These are phyloP conservation scores for Bombus confusus DNA, from an alignment of 1,140 invertebrate genomes.

Conservation along the genomic window DNA sequence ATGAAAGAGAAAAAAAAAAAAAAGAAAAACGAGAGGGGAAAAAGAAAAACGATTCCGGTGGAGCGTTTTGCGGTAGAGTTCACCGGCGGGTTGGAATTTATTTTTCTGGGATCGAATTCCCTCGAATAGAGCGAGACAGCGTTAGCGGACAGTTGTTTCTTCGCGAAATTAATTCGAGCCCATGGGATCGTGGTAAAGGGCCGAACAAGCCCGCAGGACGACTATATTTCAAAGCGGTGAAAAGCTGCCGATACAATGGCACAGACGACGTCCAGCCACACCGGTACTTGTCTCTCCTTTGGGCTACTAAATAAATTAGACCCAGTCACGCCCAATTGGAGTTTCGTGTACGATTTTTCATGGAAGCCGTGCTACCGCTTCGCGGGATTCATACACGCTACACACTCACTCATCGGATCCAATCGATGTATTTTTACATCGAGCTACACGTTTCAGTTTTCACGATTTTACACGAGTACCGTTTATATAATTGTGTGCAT, in stretches of 20 bases:
- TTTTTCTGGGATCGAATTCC: not conserved
- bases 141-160: conserved; percentile 50
- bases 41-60: not conserved
- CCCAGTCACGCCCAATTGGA: conserved; percentile 60
- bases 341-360: conserved; percentile 47
- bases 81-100: not conserved
- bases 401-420: not conserved
- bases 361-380: not conserved
- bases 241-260: conserved; percentile 70
- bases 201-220: conserved; percentile 5
- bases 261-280: conserved; percentile 4
- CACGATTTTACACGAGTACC: not conserved
- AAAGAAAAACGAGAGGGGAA: not conserved
- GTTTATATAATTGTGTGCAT: not conserved
- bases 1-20: not conserved
- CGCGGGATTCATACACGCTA: not conserved
- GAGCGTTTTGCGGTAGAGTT: not conserved
- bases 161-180: conserved; percentile 65
- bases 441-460: not conserved
- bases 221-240: conserved; percentile 71
- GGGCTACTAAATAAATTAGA: conserved; percentile 71
- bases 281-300: conserved; percentile 55
- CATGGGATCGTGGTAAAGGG: conserved; percentile 25
- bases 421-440: not conserved
- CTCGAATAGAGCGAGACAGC: not conserved